Evolutionary conservation across 2,888 invertebrate genomes (phyloP).

Genomic region (Orgyia antiqua): DNA sequence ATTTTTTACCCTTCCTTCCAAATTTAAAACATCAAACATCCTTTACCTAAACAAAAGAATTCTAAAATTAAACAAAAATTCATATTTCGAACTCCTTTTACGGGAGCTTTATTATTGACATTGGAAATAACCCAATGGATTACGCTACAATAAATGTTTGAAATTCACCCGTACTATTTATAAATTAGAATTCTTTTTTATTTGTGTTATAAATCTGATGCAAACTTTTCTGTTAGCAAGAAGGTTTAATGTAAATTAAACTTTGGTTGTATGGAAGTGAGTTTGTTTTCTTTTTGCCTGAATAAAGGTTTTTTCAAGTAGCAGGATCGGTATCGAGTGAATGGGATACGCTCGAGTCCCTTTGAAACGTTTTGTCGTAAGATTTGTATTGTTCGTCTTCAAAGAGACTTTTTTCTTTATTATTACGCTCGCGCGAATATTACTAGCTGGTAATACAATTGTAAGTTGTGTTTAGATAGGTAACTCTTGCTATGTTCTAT

Average conservation of each 20-base stretch:
- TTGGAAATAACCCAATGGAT: constrained; percentile 57
- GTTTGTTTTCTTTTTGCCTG: neutral
- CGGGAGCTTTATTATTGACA: constrained; percentile 43
- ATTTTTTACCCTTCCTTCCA: constrained; percentile 19
- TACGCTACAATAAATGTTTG: constrained; percentile 4
- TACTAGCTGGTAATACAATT: constrained; percentile 32
- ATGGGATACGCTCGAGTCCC: constrained; percentile 53
- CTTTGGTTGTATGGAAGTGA: constrained; percentile 4
- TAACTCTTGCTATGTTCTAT: neutral
- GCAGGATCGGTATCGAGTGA: constrained; percentile 58
- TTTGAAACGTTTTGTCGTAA: constrained; percentile 57
- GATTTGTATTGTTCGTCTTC: constrained; percentile 61
- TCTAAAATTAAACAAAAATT: constrained; percentile 51
- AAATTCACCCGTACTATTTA: constrained; percentile 15
- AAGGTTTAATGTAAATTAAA: constrained; percentile 6
- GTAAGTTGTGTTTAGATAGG: constrained; percentile 39
- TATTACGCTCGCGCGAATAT: constrained; percentile 49
- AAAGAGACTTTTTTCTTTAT: constrained; percentile 61
- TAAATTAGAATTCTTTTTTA: constrained; percentile 11
- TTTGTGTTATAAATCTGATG: constrained; percentile 10
- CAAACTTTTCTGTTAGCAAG: constrained; percentile 6
- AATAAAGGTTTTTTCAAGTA: constrained; percentile 39
- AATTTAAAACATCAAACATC: constrained; percentile 34
- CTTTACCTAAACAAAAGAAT: constrained; percentile 29
- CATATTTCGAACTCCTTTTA: constrained; percentile 59